Evolutionary conservation across 1,140 invertebrate species (phyloP), one percentile per base, ranked within the genome.

Genomic region (Colletes gigas): DNA sequence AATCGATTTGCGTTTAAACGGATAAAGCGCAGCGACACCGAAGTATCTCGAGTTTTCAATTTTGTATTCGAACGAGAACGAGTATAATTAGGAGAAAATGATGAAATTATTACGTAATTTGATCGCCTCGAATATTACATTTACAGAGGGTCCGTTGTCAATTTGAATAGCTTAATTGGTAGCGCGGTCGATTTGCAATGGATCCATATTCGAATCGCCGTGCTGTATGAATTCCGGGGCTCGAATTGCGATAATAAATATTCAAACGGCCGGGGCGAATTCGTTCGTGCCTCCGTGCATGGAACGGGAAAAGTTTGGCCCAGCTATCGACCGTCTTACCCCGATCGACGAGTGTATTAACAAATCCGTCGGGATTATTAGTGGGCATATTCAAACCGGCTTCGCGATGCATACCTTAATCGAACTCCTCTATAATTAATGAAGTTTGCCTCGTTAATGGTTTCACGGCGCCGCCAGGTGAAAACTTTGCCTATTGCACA

Each of bases 351-450:
- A 69, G 30, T 65, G 39, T 82, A 78, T 82, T 72, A 72, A 78
- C 62, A 82, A 78, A 70, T 82, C 68, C 41, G 76, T 19, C 54
- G 55, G 60, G 60, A 73, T 59, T 78, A 78, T 82, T 70, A 77
- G 54, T 39, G 30, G n/a, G 54, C 54, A 44, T 62, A 67, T 71
- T 78, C 68, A 50, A 66, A 41, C 62, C 21, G 19, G n/a, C 21
- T 50, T 44, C 0, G 10, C 50, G 60, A 44, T 8, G 68, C 55
- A 14, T 15, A 60, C 52, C 72, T 60, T 67, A n/a, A 74, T 83
- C 73, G 71, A 76, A 81, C 67, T 79, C 50, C 50, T 65, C 57
- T 57, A 71, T 80, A 80, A 83, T 83, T 78, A 73, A 83, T 68
- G 70, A 68, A 80, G 63, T 70, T 80, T 67, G 30, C 39, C 70